Evolutionary conservation across 2,888 invertebrate species (phyloP), one percentile per base, ranked within the genome.

Genomic region (Phalera bucephala): DNA sequence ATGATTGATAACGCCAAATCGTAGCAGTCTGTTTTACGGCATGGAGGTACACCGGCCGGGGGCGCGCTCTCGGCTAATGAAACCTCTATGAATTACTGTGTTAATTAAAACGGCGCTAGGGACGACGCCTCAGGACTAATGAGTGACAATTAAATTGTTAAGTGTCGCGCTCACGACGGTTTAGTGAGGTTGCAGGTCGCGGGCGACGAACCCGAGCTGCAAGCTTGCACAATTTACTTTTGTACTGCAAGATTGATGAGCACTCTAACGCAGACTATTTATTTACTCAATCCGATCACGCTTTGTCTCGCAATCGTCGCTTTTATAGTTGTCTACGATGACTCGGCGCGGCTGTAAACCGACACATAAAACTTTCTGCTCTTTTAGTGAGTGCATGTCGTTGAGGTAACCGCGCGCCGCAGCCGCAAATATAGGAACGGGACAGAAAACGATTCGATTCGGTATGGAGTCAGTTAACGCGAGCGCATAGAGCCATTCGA

Each of bases 141-240:
- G 81, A 81, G 80, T 67, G 76, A 80, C 80, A 85, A 86, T 87
- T 84, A 85, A 81, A 86, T 84, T 79, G 82, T 83, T 75, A 80
- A 82, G 75, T 77, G 81, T 80, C 78, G 74, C 70, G 73, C 68
- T 78, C 73, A 68, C 74, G 76, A 79, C 80, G 78, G 80, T 84
- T 82, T 80, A 80, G 80, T 73, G 68, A 82, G 80, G 81, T 81
- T 78, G 73, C 73, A 76, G 78, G 73, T 80, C 75, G 74, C 76
- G 83, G 79, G 60, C 84, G 75, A 72, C 79, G 84, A 85, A 78
- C 85, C 66, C 73, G 55, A 58, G 63, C 59, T 72, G 75, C 68
- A 69, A 77, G 77, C 76, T 83, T 82, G 73, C 76, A 80, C 80
- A 82, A 82, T 79, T 77, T 77, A 77, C 77, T 79, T 70, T 79